Evolutionary conservation across 2,797 vertebrate genomes (phyloP), one percentile per base, ranked within the genome.

Genomic region (Rhodeus uyekii): DNA sequence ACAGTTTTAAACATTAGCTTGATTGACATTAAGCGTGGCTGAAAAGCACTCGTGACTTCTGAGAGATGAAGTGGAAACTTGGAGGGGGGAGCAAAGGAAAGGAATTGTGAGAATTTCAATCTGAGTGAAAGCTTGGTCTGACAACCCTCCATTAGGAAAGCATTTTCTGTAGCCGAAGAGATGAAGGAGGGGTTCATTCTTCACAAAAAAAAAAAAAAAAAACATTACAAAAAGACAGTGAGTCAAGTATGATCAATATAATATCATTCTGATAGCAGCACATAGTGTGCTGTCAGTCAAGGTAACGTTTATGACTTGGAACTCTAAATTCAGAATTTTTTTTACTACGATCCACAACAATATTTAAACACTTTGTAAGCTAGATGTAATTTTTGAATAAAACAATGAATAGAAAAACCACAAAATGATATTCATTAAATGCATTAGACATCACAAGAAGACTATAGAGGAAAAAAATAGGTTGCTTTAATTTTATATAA

Each of bases 131-230:
- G 76, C 46, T 46, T 85, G 67, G 13, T 68, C 39, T 71, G 83
- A 84, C 82, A 86, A 78, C 85, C 84, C 53, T 77, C 73, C 55
- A 85, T 85, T 88, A 85, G 81, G 50, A 79, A 75, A 58, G 46
- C 69, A 58, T 79, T 87, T 83, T 81, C 55, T 65, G 34, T 48
- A 76, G 39, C 58, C 9, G 36, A 74, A 83, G n/a, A 32, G 44
- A 44, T 12, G 48, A 74, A 38, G 4, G 13, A 53, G 58, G 34
- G 60, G 73, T 64, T 50, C 9, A 55, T 46, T 78, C 34, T 78
- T 73, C 46, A 78, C 27, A 65, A 83, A 83, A 71, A 22, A 67
- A 78, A 63, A 24, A 72, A 50, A 78, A 67, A 78, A 63, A 24
- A 72, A 50, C 73, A 76, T 73, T 32, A 79, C 53, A 34, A 39